Conservation (phyloP, 2,113 vertebrate species). For the Oryctolagus cuniculus region DNA sequence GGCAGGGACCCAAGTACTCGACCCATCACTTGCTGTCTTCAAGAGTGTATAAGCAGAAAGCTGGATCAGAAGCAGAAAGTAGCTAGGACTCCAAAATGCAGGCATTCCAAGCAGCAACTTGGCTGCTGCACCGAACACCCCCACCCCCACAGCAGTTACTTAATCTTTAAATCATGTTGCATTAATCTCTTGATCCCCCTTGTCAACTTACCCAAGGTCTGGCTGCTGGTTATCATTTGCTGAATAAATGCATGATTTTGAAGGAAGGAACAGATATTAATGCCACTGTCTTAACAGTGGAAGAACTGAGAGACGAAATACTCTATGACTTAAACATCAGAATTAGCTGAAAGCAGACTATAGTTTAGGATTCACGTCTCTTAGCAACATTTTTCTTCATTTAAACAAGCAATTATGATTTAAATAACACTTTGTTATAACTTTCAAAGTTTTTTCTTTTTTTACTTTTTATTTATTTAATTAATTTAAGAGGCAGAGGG, state of each 20-base stretch:
- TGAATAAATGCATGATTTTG: background rate
- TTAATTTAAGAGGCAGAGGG: too few relatives aligned
- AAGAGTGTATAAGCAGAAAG: too few relatives aligned
- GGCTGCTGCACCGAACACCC: too few relatives aligned
- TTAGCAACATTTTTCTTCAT: conserved; percentile 16
- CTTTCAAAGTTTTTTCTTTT: too few relatives aligned
- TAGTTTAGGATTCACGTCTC: background rate
- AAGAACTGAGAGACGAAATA: background rate
- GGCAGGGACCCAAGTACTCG: too few relatives aligned
- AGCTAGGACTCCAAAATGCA: too few relatives aligned
- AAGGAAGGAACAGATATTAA: background rate
- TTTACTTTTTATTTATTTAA: too few relatives aligned
- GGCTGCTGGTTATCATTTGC: background rate
- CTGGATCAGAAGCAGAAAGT: too few relatives aligned
- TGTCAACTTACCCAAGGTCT: conserved; percentile 14
- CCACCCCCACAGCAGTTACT: background rate
- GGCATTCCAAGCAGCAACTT: too few relatives aligned
- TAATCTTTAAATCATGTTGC: background rate
- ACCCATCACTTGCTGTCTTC: too few relatives aligned
- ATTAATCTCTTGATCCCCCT: background rate
- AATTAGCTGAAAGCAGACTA: background rate
- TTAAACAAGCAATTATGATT: conserved; percentile 41
- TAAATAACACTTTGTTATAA: background rate
- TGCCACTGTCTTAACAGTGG: background rate
- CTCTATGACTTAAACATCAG: background rate